Evolutionary conservation across 2,888 invertebrate genomes (phyloP), one percentile per base, ranked within the genome.

Genomic region (Hypercompe scribonia): DNA sequence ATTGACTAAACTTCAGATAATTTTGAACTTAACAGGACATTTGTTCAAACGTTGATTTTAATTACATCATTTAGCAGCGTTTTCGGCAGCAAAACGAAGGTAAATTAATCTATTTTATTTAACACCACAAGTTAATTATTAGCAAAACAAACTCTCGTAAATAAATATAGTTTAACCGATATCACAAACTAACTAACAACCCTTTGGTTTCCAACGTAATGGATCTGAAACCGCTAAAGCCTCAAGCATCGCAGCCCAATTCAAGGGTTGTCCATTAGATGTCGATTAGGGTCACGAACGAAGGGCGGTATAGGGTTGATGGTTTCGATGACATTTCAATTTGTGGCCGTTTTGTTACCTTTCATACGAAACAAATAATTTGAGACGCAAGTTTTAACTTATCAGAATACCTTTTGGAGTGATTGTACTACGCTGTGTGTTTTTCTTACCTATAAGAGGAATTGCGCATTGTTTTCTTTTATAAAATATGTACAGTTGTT

Each of bases 281-380:
- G 64, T 80, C 80, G 77, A 83, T 83, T 83, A 81, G 71, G 82
- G 82, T 78, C 77, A 71, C 39, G 50, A 65, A 61, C 33, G 71
- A 54, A 63, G 11, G 68, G 69, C 71, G 74, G 74, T 75, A 76
- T 74, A 74, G 58, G 11, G 58, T 46, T 74, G 58, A 68, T 54
- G 46, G 33, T 64, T 24, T 15, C 10, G 28, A 76, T 76, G 76
- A 78, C 74, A 61, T 34, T 39, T 54, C 39, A 65, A 68, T 72
- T 74, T 72, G 65, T 39, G 42, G 65, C 34, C 65, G 24, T 34
- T 65, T 18, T 28, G 58, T 67, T 33, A 68, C n/a, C 50, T 50
- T 34, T 68, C 50, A 68, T n/a, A n/a, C 34, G 68, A n/a, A 68
- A 68, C 31, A 31, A 69, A 46, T 36, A 36, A 28, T 58, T 61